Evolutionary conservation across 2,797 vertebrate genomes (phyloP).

Genomic region (Rhabdophis nuchalis): DNA sequence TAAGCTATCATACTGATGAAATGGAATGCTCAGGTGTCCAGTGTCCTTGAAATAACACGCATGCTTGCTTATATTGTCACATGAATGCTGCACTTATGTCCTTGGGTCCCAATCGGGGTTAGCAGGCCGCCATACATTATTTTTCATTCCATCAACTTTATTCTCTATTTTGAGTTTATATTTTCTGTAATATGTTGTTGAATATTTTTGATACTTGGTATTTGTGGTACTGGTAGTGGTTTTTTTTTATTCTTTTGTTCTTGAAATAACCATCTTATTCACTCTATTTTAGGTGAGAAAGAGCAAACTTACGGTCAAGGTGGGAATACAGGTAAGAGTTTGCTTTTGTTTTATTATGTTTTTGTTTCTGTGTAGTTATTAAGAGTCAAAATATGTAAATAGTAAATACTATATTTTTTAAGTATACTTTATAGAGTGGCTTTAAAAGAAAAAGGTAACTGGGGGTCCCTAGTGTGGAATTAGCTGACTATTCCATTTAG

Average conservation of each 20-base stretch:
- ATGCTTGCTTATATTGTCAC: not conserved
- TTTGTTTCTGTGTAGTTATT: not conserved
- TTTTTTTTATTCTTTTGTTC: not conserved
- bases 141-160: not conserved
- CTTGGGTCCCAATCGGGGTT: not conserved
- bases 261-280: not conserved
- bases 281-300: conserved; percentile 42
- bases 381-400: not conserved
- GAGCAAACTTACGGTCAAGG: conserved; percentile 28
- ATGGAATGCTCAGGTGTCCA: not conserved
- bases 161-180: not conserved
- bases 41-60: not conserved
- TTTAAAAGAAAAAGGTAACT: not conserved
- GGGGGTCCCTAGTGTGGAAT: not conserved
- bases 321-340: conserved; percentile 42
- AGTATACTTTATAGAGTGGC: not conserved
- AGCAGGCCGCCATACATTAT: not conserved
- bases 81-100: not conserved
- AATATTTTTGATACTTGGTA: not conserved
- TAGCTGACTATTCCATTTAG: not conserved
- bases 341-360: not conserved
- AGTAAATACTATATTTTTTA: not conserved
- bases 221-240: not conserved
- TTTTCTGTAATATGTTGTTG: not conserved
- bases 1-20: not conserved